A percentile compares a stretch with the other conserved stretches of the same genome.
phyloP scores from a whole-genome alignment of 2,113 vertebrate genomes.

The Trematomus loennbergii region DNA sequence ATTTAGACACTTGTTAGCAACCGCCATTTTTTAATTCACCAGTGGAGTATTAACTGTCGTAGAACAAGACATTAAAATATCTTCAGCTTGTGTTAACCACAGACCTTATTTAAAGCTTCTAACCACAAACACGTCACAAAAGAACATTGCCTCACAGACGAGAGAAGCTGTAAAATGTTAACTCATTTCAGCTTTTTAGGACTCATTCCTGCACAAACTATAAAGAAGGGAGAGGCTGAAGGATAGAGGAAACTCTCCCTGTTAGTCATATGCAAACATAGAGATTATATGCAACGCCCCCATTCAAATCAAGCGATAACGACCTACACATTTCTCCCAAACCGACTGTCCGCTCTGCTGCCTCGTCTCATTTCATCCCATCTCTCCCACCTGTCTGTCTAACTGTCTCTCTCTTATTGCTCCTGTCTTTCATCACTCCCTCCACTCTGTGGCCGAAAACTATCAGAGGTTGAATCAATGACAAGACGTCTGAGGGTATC shows the following conservation, averaged over 20 bases:
- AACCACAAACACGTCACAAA: no score
- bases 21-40: no score
- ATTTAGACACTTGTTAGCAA: no score
- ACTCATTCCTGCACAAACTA: no score
- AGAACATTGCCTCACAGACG: no score
- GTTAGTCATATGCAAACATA: not conserved
- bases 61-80: no score
- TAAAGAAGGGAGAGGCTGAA: not conserved
- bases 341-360: constrained; percentile 60
- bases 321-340: constrained; percentile 65
- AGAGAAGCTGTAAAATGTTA: no score
- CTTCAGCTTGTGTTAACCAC: no score
- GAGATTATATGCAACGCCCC: constrained; percentile 47
- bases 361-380: constrained; percentile 44
- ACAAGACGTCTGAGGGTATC: constrained; percentile 37
- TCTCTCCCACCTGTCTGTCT: constrained; percentile 70
- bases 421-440: constrained; percentile 77
- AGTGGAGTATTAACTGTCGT: no score
- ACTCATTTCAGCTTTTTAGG: no score
- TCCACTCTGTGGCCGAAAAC: constrained; percentile 55
- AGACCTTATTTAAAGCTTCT: no score
- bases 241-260: not conserved
- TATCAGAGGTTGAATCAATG: constrained; percentile 72
- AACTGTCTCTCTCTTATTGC: constrained; percentile 75
- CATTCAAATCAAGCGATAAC: constrained; percentile 68